These are phyloP conservation scores for Brachyptera putata DNA, from an alignment of 2,888 invertebrate genomes.

Conservation along the genomic window DNA sequence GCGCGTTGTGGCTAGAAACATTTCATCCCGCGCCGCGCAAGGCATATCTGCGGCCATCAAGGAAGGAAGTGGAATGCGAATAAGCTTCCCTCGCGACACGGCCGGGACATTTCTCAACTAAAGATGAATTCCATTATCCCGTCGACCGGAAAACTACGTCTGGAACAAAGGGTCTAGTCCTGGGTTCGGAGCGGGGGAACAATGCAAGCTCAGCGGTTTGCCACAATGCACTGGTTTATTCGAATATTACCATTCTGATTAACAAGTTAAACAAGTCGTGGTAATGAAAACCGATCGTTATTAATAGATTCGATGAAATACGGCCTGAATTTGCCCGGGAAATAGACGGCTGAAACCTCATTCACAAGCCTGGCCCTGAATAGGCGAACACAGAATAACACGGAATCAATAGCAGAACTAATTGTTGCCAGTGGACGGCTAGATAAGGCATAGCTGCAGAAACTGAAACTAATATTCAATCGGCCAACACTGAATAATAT, in stretches of 20 bases:
- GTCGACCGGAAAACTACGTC: background rate
- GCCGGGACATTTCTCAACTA: background rate
- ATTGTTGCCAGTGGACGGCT: no score
- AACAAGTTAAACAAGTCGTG: conserved; percentile 11
- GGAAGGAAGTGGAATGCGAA: conserved; percentile 28
- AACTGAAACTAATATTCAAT: no score
- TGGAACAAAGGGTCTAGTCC: conserved; percentile 3
- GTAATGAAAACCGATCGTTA: background rate
- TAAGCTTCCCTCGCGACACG: conserved; percentile 7
- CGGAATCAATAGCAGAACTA: no score
- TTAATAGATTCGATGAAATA: conserved; percentile 5
- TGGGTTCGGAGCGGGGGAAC: background rate
- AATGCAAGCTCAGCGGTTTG: background rate
- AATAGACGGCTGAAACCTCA: no score
- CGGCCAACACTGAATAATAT: no score
- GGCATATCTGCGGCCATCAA: conserved; percentile 19
- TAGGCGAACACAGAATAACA: no score
- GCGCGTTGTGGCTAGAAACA: no score
- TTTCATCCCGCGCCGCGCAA: no score
- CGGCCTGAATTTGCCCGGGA: background rate
- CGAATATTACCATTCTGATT: background rate
- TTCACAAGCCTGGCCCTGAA: no score
- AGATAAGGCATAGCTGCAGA: no score
- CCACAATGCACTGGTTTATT: background rate
- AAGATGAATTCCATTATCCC: conserved; percentile 2